Evolutionary conservation across 35 echinoderm and acorn worm genomes (phyloP), one percentile per base, ranked within the genome.

Genomic region (Holothuria glaberrima): DNA sequence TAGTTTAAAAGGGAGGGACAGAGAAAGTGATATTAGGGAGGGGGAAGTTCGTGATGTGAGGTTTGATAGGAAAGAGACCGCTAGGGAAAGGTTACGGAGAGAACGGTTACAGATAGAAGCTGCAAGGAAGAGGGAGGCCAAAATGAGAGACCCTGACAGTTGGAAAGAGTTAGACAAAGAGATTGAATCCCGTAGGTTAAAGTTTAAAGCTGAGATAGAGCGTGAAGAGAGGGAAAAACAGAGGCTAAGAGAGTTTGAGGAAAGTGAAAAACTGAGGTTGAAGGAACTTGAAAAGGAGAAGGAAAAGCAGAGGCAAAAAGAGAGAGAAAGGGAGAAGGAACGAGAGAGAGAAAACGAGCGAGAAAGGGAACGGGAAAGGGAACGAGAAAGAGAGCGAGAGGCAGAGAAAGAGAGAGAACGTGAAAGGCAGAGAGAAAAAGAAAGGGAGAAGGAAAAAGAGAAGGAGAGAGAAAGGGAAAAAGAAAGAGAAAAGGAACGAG

Each of bases 181-280:
- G 33, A 90, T 90, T 0, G 73, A 79, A 26, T 58, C 58, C 7
- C 81, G 89, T 21, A 80, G 73, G 89, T 27, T 66, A 75, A 79
- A 80, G 65, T 76, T 66, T 56, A 89, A 74, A 31, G 89, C 44
- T 4, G 89, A 90, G 57, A 82, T 90, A 18, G 73, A 66, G 36
- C 32, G 59, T 12, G 74, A 80, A 36, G 89, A 90, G 58, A 30
- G 74, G 9, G 73, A 71, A 27, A 33, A 89, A 60, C 87, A 89
- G 87, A 57, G 72, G 28, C 46, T 74, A 12, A 10, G 70, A 46
- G 60, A 80, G 34, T 36, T 58, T 21, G 46, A 80, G 18, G 69
- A 90, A 27, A 80, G 75, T 12, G 66, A 65, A 64, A 80, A 44
- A 61, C 29, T 70, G 10, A 44, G 48, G 71, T 68, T 74, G 34